Percentiles rank a stretch among this genome's conserved stretches.
phyloP scores from a whole-genome alignment of 2,797 vertebrate genomes.

The Premnoplex brunnescens region DNA sequence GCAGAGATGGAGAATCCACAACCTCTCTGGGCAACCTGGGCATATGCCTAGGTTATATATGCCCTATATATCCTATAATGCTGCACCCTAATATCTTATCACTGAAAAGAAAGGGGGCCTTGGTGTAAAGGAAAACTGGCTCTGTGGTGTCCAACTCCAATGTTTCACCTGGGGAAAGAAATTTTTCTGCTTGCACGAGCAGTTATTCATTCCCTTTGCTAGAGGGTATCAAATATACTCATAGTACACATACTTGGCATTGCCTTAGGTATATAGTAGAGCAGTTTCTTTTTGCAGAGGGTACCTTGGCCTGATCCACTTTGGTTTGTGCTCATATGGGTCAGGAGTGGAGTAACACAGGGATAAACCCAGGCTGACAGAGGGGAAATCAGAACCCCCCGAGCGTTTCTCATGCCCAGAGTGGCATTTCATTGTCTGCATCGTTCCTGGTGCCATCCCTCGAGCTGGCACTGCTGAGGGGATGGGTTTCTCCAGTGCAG shows the following conservation, averaged over 20 bases:
- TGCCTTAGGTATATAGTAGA: background rate
- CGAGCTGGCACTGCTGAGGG: background rate
- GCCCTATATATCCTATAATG: background rate
- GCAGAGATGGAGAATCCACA: background rate
- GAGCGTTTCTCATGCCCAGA: background rate
- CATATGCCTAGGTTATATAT: background rate
- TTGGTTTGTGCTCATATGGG: background rate
- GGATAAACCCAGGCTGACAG: background rate
- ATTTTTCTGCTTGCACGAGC: background rate
- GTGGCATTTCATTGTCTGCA: background rate
- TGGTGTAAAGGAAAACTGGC: background rate
- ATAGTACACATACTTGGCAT: fast-evolving
- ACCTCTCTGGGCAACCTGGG: background rate
- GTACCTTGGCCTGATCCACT: background rate
- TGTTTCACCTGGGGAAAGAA: background rate
- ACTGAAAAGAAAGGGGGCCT: background rate
- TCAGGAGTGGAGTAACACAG: background rate
- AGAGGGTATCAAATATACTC: fast-evolving
- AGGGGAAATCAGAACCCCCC: background rate
- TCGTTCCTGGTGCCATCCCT: background rate
- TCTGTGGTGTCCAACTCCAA: background rate
- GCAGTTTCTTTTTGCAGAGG: background rate
- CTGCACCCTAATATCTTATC: background rate
- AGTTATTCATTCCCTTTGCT: background rate
- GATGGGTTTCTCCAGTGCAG: background rate